Evolutionary conservation across 2,113 vertebrate genomes (phyloP).

Genomic region (Pterocles burchelli): DNA sequence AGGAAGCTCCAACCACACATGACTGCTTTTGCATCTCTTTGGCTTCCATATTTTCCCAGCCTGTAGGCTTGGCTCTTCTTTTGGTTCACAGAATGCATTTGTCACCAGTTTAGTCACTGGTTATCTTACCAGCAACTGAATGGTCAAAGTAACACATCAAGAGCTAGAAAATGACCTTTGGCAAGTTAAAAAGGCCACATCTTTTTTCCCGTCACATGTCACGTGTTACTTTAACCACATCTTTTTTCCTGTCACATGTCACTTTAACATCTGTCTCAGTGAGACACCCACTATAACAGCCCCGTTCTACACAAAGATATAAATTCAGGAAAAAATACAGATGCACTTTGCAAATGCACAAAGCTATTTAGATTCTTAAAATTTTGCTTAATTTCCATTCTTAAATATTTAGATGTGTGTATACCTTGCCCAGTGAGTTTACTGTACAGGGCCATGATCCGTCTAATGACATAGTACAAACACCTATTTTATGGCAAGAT

Average conservation of each 20-base stretch:
- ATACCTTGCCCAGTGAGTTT: background rate
- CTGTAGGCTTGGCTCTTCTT: slow-evolving; percentile 44
- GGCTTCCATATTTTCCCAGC: slow-evolving; percentile 44
- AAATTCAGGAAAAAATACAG: background rate
- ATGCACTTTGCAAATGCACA: background rate
- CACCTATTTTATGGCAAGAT: background rate
- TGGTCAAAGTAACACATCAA: background rate
- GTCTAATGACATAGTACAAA: background rate
- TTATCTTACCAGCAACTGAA: background rate
- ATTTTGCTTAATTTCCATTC: background rate
- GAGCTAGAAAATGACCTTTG: background rate
- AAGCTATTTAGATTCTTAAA: background rate
- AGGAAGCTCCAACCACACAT: slow-evolving; percentile 15
- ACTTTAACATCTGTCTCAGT: background rate
- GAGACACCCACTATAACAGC: background rate
- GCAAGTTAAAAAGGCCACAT: background rate
- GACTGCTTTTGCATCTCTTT: slow-evolving; percentile 18
- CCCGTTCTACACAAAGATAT: background rate
- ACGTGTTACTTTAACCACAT: too few relatives aligned
- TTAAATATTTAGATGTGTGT: background rate
- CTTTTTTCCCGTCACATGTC: background rate
- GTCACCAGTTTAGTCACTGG: background rate
- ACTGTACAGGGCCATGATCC: background rate
- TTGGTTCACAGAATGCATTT: background rate
- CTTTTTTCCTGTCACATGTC: background rate